A percentile compares a stretch with the other conserved stretches of the same genome.
Evolutionary conservation across 2,888 invertebrate species (phyloP).

Genomic region (Diaprepes abbreviatus): DNA sequence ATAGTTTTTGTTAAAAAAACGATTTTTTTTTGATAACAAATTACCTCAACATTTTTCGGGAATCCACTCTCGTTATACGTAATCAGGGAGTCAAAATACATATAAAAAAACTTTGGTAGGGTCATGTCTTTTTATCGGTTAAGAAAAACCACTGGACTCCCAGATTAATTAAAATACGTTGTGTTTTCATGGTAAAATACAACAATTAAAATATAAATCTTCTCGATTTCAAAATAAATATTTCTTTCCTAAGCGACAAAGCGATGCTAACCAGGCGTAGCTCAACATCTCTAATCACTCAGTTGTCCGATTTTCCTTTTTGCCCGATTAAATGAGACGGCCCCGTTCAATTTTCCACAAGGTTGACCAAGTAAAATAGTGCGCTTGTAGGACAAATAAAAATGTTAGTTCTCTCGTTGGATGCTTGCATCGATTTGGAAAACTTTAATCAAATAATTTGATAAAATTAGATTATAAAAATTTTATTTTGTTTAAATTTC

Average conservation of each 20-base stretch:
- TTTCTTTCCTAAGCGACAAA: constrained; percentile 28
- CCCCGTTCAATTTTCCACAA: constrained; percentile 38
- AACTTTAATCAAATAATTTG: constrained; percentile 18
- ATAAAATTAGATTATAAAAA: background rate
- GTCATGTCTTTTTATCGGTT: no score
- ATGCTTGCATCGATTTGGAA: background rate
- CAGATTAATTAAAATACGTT: no score
- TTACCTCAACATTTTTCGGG: no score
- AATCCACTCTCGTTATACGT: no score
- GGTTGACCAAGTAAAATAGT: constrained; percentile 41
- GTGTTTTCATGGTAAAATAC: no score
- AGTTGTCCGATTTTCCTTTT: constrained; percentile 45
- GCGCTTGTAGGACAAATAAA: constrained; percentile 13
- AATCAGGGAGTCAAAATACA: no score
- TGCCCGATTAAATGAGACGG: constrained; percentile 35
- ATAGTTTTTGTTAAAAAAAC: no score
- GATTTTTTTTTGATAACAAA: no score
- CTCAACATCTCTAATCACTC: constrained; percentile 43
- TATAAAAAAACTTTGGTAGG: no score
- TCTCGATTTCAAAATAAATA: background rate
- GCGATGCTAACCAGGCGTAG: constrained; percentile 40
- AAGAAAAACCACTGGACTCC: no score
- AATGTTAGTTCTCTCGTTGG: background rate
- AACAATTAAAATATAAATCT: background rate
- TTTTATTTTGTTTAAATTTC: no score